A percentile compares a stretch with the other conserved stretches of the same genome.
Conservation (phyloP, 2,113 vertebrate genomes). For the Petrocephalus zakoni region DNA sequence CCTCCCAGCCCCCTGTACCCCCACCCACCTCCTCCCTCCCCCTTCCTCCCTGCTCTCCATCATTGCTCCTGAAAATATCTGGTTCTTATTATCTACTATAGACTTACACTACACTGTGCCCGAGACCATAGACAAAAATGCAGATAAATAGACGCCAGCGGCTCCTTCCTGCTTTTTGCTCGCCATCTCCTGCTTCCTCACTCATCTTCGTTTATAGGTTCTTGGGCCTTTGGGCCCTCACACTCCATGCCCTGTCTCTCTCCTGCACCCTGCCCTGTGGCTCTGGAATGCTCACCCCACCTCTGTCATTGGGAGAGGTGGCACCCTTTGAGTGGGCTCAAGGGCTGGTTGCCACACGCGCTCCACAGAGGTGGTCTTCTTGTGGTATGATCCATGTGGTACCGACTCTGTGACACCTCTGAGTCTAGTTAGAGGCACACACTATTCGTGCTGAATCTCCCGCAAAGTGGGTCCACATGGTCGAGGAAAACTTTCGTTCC, state of each 20-base stretch:
- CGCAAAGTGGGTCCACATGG: not conserved
- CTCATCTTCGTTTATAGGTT: constrained; percentile 22
- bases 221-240: constrained; percentile 1
- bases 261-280: constrained; percentile 9
- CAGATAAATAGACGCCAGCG: constrained; percentile 60
- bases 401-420: not conserved
- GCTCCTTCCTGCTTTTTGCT: constrained; percentile 12
- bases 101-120: constrained; percentile 68
- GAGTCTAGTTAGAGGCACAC: not conserved
- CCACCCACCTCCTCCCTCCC: constrained; percentile 32
- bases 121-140: constrained; percentile 63
- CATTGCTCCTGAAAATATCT: constrained; percentile 50
- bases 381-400: not conserved
- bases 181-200: constrained; percentile 21
- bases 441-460: not conserved
- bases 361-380: not conserved
- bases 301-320: not conserved
- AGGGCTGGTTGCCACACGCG: not conserved
- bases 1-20: constrained; percentile 26
- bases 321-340: not conserved
- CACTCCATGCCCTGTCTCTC: not conserved
- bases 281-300: not conserved
- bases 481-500: not conserved
- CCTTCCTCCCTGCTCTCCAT: constrained; percentile 21
- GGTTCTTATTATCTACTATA: constrained; percentile 69